Base-by-base conservation (phyloP, 2,888 invertebrate species). In the Sarcophaga caerulescens region DNA sequence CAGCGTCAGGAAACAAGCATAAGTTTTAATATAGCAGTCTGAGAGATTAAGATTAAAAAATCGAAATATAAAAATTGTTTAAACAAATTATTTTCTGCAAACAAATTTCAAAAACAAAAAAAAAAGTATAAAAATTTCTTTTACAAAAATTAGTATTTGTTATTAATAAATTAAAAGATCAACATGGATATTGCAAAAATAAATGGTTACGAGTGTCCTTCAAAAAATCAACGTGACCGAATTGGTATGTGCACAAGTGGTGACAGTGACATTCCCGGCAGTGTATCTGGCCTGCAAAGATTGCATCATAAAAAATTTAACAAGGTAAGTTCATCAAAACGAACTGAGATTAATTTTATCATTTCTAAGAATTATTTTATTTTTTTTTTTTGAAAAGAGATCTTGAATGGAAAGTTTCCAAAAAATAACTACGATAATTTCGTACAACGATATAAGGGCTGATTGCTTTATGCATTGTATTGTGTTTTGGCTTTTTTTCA, bases 191-290 rank as follows among this genome's bases (percentile, higher is more conserved):
- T 4, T 52, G 52, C 4, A n/a, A 71, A 75, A 44, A 21, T 23
- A 81, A 81, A 23, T 59, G 63, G 69, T 25, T 11, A 17, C 14
- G 19, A 76, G 11, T 35, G 52, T 73, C 35, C 63, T 23, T 47
- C 62, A 17, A 75, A 79, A n/a, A 77, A n/a, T 45, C 47, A 68
- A 47, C 89, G 92, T 66, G 93, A 93, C 89, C 91, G 92, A 74
- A 73, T 92, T 25, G 92, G 93, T 11, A 79, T 90, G 5, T 92
- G 92, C 90, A 91, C 91, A 60, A 86, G 84, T 66, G 91, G 91
- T 35, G 93, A 93, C 85, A 90, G 88, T 63, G 93, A 92, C 85
- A 88, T 91, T 4, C 87, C 90, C 25, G 92, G 93, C 73, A 90
- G 79, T 57, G 71, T 93, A 45, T 90, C 90, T 4, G 93, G 93